phyloP scores from a whole-genome alignment of 2,113 vertebrate species.

The Alces alces region DNA sequence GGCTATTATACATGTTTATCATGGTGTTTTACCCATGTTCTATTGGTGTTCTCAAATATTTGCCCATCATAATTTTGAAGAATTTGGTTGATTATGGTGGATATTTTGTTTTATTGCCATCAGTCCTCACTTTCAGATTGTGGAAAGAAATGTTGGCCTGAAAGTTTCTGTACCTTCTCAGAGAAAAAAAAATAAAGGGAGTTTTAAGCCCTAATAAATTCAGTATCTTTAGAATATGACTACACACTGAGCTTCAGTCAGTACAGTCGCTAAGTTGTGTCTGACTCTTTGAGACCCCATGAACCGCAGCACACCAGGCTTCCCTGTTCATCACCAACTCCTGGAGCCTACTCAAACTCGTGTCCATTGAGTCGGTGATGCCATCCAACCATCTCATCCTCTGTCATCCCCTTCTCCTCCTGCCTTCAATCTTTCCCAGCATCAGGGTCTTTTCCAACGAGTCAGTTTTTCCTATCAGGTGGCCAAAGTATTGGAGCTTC shows the following conservation, averaged over 20 bases:
- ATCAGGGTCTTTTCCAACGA: background rate
- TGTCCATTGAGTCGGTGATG: background rate
- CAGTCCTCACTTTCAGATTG: background rate
- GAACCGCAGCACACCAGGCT: background rate
- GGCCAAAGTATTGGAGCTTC: background rate
- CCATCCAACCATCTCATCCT: background rate
- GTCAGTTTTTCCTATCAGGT: background rate
- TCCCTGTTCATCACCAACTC: background rate
- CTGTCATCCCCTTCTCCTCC: rapidly evolving
- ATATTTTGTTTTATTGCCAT: background rate
- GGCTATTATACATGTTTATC: background rate
- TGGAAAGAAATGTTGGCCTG: background rate
- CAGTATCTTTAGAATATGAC: background rate
- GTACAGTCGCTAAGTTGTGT: rapidly evolving
- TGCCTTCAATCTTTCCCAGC: background rate
- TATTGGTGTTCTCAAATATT: background rate
- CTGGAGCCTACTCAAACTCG: background rate
- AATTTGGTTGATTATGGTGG: background rate
- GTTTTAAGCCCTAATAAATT: background rate
- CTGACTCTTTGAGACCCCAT: background rate
- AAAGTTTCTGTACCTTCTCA: background rate
- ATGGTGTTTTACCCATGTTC: background rate
- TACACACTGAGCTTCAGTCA: background rate
- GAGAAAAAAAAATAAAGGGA: background rate
- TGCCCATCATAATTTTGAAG: background rate